A percentile compares a stretch with the other conserved stretches of the same genome.
These are phyloP conservation scores for Intellagama lesueurii DNA, from an alignment of 2,797 vertebrate species.

Conservation along the genomic window DNA sequence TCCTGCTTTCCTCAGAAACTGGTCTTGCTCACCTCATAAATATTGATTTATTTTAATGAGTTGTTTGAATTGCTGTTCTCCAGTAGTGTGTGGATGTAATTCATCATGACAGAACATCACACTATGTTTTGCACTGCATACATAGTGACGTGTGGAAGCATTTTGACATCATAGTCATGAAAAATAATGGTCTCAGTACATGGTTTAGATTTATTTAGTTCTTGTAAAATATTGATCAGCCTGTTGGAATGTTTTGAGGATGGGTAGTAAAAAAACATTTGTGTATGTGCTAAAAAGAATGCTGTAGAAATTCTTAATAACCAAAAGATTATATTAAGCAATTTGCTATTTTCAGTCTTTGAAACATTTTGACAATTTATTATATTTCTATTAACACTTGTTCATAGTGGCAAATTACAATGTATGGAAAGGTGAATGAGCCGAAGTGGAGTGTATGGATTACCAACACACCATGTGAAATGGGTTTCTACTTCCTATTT, in stretches of 20 bases:
- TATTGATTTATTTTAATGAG: neutral
- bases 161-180: neutral
- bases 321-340: too few relatives aligned
- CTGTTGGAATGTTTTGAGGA: neutral
- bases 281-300: too few relatives aligned
- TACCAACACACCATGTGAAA: constrained; percentile 14
- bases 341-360: neutral
- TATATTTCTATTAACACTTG: constrained; percentile 5
- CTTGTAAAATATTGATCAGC: neutral
- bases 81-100: neutral
- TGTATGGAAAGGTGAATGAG: constrained; percentile 29
- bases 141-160: neutral
- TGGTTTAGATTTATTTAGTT: neutral
- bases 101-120: neutral
- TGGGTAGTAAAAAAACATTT: neutral
- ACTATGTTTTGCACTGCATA: neutral
- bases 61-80: neutral
- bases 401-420: neutral
- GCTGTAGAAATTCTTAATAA: too few relatives aligned
- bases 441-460: neutral
- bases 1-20: neutral
- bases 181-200: neutral
- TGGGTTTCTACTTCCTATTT: constrained; percentile 8
- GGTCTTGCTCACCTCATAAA: neutral
- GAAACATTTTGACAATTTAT: constrained; percentile 33